Percentiles rank a stretch among this genome's conserved stretches.
Conservation (phyloP, 2,888 invertebrate genomes). For the Diadegma fenestrale region DNA sequence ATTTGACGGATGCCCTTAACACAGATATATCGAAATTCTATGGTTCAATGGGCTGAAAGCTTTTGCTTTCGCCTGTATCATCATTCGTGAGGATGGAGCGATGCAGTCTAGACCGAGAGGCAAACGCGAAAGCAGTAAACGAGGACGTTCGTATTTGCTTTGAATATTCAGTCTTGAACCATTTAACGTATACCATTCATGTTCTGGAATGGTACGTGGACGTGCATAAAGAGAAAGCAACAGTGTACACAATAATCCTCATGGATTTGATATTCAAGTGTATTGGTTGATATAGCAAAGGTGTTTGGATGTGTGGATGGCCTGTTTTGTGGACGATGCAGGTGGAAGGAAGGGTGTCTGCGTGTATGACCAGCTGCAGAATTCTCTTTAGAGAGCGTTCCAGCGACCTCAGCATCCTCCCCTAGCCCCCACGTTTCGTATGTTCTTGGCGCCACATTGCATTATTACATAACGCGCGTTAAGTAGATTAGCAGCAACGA, state of each 20-base stretch:
- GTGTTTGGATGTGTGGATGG: neutral
- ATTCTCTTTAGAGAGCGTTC: slow-evolving; percentile 36
- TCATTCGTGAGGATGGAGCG: neutral
- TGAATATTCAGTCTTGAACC: slow-evolving; percentile 23
- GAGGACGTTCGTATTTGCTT: slow-evolving; percentile 4
- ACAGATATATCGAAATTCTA: neutral
- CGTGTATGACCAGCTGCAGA: slow-evolving; percentile 32
- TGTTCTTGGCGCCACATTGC: slow-evolving; percentile 56
- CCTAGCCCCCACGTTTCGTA: slow-evolving; percentile 19
- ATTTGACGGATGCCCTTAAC: neutral
- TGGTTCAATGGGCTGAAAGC: neutral
- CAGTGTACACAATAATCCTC: slow-evolving; percentile 29
- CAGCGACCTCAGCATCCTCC: slow-evolving; percentile 39
- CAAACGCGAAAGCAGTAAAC: slow-evolving; percentile 29
- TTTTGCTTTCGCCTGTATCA: neutral
- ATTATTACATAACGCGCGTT: slow-evolving; percentile 68
- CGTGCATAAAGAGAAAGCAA: slow-evolving; percentile 3
- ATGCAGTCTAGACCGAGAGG: slow-evolving; percentile 10
- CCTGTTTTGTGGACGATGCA: slow-evolving; percentile 20
- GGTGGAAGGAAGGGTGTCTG: slow-evolving; percentile 31
- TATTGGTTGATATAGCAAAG: slow-evolving; percentile 24
- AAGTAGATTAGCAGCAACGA: slow-evolving; percentile 67
- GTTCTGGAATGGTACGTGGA: slow-evolving; percentile 22
- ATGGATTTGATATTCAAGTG: slow-evolving; percentile 10
- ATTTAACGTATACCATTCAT: slow-evolving; percentile 32